phyloP scores from a whole-genome alignment of 2,113 vertebrate species.

The Plecotus auritus region DNA sequence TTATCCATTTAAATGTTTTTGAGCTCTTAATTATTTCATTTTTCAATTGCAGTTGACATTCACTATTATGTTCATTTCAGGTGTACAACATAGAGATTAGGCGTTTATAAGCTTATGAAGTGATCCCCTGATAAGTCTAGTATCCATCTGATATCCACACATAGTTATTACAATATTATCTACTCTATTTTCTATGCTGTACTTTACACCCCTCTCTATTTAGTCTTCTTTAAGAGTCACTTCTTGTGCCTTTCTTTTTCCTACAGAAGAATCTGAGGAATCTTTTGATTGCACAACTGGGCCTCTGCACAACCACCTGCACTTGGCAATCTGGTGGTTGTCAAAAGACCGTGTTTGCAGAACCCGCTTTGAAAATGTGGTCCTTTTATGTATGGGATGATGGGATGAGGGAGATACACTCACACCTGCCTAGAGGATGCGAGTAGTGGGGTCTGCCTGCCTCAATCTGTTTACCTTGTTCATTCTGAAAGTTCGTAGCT shows the following conservation, averaged over 20 bases:
- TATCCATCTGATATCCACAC: neutral
- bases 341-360: slow-evolving; percentile 24
- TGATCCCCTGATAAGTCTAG: neutral
- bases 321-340: neutral
- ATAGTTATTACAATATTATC: neutral
- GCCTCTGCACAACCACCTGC: neutral
- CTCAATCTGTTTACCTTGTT: neutral
- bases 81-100: neutral
- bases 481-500: neutral
- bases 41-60: neutral
- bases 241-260: neutral
- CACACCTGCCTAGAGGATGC: slow-evolving; percentile 28
- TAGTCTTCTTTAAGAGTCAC: neutral
- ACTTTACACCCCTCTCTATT: neutral
- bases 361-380: slow-evolving; percentile 49
- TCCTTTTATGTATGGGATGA: slow-evolving; percentile 14
- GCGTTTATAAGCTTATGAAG: neutral
- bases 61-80: neutral
- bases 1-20: neutral
- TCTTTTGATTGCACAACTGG: slow-evolving; percentile 2
- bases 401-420: neutral
- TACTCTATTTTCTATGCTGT: neutral
- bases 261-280: neutral
- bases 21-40: neutral
- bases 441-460: neutral